Conservation (phyloP, 2,888 invertebrate species). For the Sinohyriopsis cumingii region DNA sequence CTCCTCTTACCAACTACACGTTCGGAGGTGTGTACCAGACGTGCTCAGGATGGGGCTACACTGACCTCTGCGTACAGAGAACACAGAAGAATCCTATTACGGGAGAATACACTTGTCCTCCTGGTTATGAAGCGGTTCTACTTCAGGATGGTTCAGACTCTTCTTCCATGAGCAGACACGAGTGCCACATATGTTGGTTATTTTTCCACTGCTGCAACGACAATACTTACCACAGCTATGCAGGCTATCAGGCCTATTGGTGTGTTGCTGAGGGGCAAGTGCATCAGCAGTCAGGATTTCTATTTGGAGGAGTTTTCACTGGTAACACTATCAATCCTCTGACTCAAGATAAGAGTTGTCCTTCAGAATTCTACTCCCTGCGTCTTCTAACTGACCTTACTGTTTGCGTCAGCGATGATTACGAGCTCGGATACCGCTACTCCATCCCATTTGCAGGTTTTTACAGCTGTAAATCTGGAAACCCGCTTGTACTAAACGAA, state of each 20-base stretch:
- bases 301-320: conserved; percentile 61
- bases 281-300: conserved; percentile 40
- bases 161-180: conserved; percentile 12
- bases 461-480: conserved; percentile 54
- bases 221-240: conserved; percentile 26
- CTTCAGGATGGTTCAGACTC: conserved; percentile 34
- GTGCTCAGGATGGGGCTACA: conserved; percentile 34
- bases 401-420: conserved; percentile 61
- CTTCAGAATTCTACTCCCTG: conserved; percentile 46
- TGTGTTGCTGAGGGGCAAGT: conserved; percentile 48
- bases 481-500: conserved; percentile 40
- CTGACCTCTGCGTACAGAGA: conserved; percentile 23
- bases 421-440: conserved; percentile 43
- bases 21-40: conserved; percentile 61
- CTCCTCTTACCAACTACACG: conserved; percentile 51
- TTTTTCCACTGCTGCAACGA: conserved; percentile 35
- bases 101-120: conserved; percentile 47
- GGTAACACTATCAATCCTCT: conserved; percentile 38
- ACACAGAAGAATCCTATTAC: conserved; percentile 54
- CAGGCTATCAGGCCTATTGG: conserved; percentile 53
- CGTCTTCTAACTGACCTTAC: conserved; percentile 38
- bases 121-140: conserved; percentile 43
- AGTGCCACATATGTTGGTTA: conserved; percentile 43
- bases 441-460: conserved; percentile 61
- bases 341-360: conserved; percentile 49